Percentiles rank a stretch among this genome's conserved stretches.
Evolutionary conservation across 2,888 invertebrate genomes (phyloP).

Genomic region (Tanytarsus gracilentus): DNA sequence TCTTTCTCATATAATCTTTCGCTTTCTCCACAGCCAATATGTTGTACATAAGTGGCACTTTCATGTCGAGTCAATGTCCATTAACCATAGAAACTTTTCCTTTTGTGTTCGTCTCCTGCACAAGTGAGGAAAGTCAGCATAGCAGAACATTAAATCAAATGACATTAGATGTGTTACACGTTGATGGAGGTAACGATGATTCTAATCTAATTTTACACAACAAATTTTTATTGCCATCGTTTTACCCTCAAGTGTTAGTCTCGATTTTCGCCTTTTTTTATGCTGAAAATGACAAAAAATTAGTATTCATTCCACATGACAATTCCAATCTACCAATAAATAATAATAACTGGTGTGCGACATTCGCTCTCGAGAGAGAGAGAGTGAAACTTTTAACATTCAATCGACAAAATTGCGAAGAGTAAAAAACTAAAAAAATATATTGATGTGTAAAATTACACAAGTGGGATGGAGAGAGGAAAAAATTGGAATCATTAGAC

Average conservation of each 20-base stretch:
- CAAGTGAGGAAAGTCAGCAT: not conserved
- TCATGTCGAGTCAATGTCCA: conserved; percentile 16
- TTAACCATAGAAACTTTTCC: conserved; percentile 18
- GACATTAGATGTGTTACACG: conserved; percentile 18
- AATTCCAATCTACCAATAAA: conserved; percentile 22
- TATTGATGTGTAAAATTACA: not conserved
- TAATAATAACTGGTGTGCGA: conserved; percentile 20
- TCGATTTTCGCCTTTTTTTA: not conserved
- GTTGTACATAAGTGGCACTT: conserved; percentile 22
- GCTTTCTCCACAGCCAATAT: not conserved
- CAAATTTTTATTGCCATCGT: conserved; percentile 29
- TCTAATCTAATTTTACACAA: conserved; percentile 29
- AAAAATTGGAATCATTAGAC: conserved; percentile 19
- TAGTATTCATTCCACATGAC: conserved; percentile 27
- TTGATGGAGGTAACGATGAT: conserved; percentile 22
- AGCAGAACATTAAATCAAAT: conserved; percentile 29
- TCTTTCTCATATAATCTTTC: not conserved
- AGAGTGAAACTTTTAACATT: not conserved
- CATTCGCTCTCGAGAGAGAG: not conserved
- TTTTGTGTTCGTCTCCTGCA: not conserved
- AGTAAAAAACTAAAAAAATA: not conserved
- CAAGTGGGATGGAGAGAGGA: not conserved
- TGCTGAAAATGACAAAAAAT: conserved; percentile 3
- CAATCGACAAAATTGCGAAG: not conserved
- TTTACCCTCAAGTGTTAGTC: not conserved